Evolutionary conservation across 1,140 invertebrate species (phyloP), one percentile per base, ranked within the genome.

Genomic region (Centruroides vittatus): DNA sequence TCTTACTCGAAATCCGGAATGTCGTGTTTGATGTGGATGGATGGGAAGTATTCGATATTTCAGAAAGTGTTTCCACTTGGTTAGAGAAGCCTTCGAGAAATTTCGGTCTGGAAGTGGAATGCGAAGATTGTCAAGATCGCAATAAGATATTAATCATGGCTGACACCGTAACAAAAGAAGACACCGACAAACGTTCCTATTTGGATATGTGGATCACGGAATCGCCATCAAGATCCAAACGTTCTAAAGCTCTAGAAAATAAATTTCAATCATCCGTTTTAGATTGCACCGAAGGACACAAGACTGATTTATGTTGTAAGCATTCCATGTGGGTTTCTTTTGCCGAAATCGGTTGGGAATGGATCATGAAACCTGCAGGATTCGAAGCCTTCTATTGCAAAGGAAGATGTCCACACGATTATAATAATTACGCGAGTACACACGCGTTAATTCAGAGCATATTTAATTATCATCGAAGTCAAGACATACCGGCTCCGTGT

Each of bases 371-470:
- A 61, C 85, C 86, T 10, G 81, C 80, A 67, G 76, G 73, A 34
- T 86, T 86, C 67, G 84, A 87, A 67, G 84, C 84, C 3, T 84
- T 83, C 12, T 84, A 79, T 63, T 88, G 86, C 68, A 80, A 80
- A 56, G 86, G 86, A 3, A 75, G 81, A 47, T 88, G 86, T 70
- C 83, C 83, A 8, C 79, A 79, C 1, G 74, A 81, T 0, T 60
- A 65, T 2, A 84, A 81, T 68, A 84, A 85, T 69, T 79, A 81
- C 8, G 84, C 84, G 4, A 80, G 82, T 58, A 83, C 84, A 65
- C 85, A 87, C 71, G 84, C 86, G 3, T 73, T 85, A 5, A 71
- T 88, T 47, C 85, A 87, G 70, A 82, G 82, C 58, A 72, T 86
- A 3, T 78, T 86, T 55, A 82, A 82, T 76, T 78, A 81, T 62